phyloP scores from a whole-genome alignment of 2,888 invertebrate genomes.

The Agrotis puta region DNA sequence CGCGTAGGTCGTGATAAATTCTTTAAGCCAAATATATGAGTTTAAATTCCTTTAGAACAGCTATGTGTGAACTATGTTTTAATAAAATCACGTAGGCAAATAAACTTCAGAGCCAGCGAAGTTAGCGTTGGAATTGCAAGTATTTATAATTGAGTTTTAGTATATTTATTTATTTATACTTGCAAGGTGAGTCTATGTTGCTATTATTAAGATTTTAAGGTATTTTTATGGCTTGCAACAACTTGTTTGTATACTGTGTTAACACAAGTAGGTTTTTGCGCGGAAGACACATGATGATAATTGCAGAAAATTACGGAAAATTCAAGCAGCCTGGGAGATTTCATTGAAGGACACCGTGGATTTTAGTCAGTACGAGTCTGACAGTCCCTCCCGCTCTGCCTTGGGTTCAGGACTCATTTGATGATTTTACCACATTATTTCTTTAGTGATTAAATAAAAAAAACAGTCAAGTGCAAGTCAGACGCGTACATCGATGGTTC shows the following conservation, averaged over 20 bases:
- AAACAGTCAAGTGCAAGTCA: too few species aligned
- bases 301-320: too few species aligned
- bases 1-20: conserved; percentile 57
- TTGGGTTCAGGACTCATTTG: too few species aligned
- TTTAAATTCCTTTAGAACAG: conserved; percentile 39
- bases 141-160: conserved; percentile 1
- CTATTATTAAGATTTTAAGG: neutral
- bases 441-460: too few species aligned
- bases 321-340: too few species aligned
- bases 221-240: conserved; percentile 8
- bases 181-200: neutral
- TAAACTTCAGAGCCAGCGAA: neutral
- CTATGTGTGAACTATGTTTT: conserved; percentile 32
- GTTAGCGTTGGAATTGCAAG: neutral
- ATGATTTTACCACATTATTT: too few species aligned
- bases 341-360: too few species aligned
- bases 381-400: too few species aligned
- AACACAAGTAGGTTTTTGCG: too few species aligned
- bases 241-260: neutral
- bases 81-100: conserved; percentile 13
- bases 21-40: conserved; percentile 39
- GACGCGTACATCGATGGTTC: too few species aligned
- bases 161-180: neutral
- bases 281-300: too few species aligned
- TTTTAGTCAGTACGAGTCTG: too few species aligned